Conservation (phyloP, 2,797 vertebrate species). For the Acrossocheilus wenchowensis region DNA sequence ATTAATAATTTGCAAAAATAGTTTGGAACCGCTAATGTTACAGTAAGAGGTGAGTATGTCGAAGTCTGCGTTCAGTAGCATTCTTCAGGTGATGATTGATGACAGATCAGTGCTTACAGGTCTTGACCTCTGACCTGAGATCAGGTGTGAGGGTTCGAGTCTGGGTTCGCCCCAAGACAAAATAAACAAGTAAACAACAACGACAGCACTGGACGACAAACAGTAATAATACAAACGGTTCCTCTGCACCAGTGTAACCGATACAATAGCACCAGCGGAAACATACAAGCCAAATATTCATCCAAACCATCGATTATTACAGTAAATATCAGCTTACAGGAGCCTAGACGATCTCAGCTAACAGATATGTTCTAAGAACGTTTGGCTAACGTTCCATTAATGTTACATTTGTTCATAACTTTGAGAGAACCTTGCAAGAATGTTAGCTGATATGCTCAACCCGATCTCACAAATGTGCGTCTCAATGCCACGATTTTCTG, state of each 20-base stretch:
- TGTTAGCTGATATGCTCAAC: too few relatives aligned
- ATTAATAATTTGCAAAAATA: background rate
- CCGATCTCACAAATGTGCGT: too few relatives aligned
- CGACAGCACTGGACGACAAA: slow-evolving; percentile 32
- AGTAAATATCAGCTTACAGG: slow-evolving; percentile 62
- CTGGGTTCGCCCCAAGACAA: slow-evolving; percentile 49
- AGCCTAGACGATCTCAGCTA: background rate
- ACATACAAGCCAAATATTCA: slow-evolving; percentile 72
- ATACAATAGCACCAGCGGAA: slow-evolving; percentile 79
- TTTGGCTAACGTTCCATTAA: too few relatives aligned
- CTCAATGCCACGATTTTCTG: too few relatives aligned
- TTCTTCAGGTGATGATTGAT: background rate
- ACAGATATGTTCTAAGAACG: background rate
- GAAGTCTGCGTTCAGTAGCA: slow-evolving; percentile 7
- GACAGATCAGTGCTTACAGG: slow-evolving; percentile 50
- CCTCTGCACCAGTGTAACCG: slow-evolving; percentile 72
- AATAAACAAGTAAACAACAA: slow-evolving; percentile 67
- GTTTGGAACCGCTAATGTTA: background rate
- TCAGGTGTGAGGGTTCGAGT: slow-evolving; percentile 8
- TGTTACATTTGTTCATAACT: too few relatives aligned
- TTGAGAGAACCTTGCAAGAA: too few relatives aligned
- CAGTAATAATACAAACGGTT: slow-evolving; percentile 54
- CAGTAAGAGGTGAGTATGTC: background rate
- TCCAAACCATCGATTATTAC: slow-evolving; percentile 61
- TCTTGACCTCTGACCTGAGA: slow-evolving; percentile 37